phyloP scores from a whole-genome alignment of 1,140 invertebrate genomes.

The Coenobita brevimanus region DNA sequence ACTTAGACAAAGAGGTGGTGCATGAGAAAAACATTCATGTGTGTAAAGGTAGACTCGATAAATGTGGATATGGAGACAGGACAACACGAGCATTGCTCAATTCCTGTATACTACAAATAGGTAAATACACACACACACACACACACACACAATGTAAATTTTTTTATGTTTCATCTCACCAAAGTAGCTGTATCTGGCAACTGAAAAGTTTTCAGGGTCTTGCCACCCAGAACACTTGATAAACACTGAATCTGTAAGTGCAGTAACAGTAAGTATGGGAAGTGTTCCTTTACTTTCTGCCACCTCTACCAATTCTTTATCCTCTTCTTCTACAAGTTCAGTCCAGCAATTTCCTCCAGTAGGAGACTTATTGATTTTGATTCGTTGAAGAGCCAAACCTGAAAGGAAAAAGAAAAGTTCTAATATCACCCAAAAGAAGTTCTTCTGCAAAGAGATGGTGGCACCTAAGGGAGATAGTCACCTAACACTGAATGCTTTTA shows the following conservation, averaged over 20 bases:
- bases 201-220: conserved; percentile 53
- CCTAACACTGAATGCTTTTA: too few relatives aligned
- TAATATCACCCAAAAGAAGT: too few relatives aligned
- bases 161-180: conserved; percentile 14
- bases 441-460: too few relatives aligned
- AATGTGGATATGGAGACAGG: too few relatives aligned
- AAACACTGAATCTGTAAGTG: conserved; percentile 42
- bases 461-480: too few relatives aligned
- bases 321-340: not conserved
- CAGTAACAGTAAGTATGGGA: conserved; percentile 29
- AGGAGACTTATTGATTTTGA: conserved; percentile 46
- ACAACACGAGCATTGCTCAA: too few relatives aligned
- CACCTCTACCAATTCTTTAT: not conserved
- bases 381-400: conserved; percentile 49
- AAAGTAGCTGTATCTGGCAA: conserved; percentile 60
- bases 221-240: conserved; percentile 54
- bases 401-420: not conserved
- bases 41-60: too few relatives aligned
- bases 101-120: too few relatives aligned
- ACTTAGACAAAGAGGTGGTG: too few relatives aligned
- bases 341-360: conserved; percentile 18
- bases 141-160: too few relatives aligned
- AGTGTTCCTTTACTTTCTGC: not conserved
- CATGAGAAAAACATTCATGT: too few relatives aligned
- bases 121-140: too few relatives aligned